Conservation (phyloP, 2,888 invertebrate species). For the Tiliacea citrago region DNA sequence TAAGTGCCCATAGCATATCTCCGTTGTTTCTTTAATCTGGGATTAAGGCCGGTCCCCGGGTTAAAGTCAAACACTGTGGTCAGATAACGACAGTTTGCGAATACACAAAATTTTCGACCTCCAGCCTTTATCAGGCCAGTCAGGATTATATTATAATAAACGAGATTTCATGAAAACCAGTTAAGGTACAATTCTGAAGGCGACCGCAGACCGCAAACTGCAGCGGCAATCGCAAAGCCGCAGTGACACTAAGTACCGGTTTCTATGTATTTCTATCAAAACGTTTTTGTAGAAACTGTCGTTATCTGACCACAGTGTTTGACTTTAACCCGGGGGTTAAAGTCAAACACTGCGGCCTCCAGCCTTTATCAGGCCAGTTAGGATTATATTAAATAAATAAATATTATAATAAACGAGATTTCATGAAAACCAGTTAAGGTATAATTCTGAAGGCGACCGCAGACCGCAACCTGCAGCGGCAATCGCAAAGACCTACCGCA, state of each 20-base stretch:
- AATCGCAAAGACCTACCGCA: too few species aligned
- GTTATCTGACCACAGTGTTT: too few species aligned
- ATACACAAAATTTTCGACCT: conserved; percentile 46
- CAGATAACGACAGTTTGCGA: conserved; percentile 52
- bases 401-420: conserved; percentile 42
- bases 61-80: conserved; percentile 57
- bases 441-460: background rate
- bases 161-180: conserved; percentile 17
- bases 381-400: too few species aligned
- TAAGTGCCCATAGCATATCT: conserved; percentile 11
- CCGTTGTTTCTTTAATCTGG: conserved; percentile 34
- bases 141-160: conserved; percentile 57
- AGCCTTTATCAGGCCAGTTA: conserved; percentile 29
- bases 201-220: background rate
- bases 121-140: conserved; percentile 29
- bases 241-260: background rate
- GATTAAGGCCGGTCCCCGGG: conserved; percentile 30
- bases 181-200: background rate
- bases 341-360: too few species aligned
- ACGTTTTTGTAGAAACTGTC: too few species aligned
- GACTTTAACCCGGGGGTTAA: too few species aligned
- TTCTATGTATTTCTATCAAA: background rate
- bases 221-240: background rate
- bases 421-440: conserved; percentile 16
- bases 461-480: too few species aligned